A percentile compares a stretch with the other conserved stretches of the same genome.
Conservation (phyloP, 2,888 invertebrate genomes). For the Ormyrus labotus region DNA sequence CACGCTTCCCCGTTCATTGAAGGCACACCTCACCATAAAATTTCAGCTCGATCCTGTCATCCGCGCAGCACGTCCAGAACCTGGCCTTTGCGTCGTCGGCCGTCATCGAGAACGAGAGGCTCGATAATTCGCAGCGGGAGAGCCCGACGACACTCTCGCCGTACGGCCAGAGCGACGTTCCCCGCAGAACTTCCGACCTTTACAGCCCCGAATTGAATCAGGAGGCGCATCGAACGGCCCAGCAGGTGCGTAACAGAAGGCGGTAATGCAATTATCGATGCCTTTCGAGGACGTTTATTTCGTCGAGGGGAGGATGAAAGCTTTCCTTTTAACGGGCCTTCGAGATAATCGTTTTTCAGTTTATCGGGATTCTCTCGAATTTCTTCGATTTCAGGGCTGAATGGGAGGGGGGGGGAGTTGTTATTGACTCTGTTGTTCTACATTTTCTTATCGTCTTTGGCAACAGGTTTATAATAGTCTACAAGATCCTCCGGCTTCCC, state of each 20-base stretch:
- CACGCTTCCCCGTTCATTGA: too few species aligned
- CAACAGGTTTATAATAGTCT: constrained; percentile 73
- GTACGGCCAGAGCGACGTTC: constrained; percentile 56
- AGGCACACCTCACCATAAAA: background rate
- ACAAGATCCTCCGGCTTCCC: constrained; percentile 73
- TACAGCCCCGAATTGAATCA: constrained; percentile 73
- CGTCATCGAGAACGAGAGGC: constrained; percentile 53
- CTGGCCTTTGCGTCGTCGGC: constrained; percentile 64
- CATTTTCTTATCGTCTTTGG: background rate
- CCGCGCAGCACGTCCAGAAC: constrained; percentile 69
- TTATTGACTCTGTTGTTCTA: too few species aligned
- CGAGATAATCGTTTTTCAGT: too few species aligned
- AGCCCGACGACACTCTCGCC: constrained; percentile 48
- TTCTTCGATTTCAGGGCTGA: too few species aligned
- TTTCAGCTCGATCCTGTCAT: constrained; percentile 67
- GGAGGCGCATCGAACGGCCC: constrained; percentile 72
- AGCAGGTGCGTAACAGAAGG: constrained; percentile 64
- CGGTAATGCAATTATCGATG: too few species aligned
- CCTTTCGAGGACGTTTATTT: too few species aligned
- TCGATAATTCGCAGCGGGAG: constrained; percentile 57
- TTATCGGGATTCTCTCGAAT: too few species aligned
- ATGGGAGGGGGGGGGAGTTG: too few species aligned
- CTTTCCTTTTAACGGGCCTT: too few species aligned
- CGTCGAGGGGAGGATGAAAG: too few species aligned
- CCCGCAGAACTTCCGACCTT: constrained; percentile 69